Base-by-base conservation (phyloP, 1,140 invertebrate genomes). In the Mya arenaria region DNA sequence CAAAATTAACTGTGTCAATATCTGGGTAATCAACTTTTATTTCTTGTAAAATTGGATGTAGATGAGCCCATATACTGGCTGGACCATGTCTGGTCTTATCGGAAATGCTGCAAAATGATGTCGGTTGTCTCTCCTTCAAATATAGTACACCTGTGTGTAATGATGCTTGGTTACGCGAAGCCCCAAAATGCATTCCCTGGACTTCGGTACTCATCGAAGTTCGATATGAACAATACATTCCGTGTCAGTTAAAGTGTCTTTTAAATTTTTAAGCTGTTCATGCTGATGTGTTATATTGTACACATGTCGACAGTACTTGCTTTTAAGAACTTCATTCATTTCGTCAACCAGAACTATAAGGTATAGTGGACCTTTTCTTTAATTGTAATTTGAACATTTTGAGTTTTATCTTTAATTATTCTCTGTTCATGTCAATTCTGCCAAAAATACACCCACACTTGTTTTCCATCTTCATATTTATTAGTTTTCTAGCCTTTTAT, bases 1-100 rank as follows among this genome's bases (percentile, higher is more conserved):
- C 91, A 93, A 91, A 52, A 92, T 90, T 19, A 88, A 87, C 4
- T 92, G 93, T 86, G 93, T 94, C 15, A 93, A 93, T 89, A 94
- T 92, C 6, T 92, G 92, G 44, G 91, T 85, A 88, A 92, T 92
- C 41, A 82, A 87, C 34, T 68, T 78, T 79, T 19, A 89, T 69
- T 34, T 83, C 39, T 28, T 83, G 23, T n/a, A 87, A 48, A 17
- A 88, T 39, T 15, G 82, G 79, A 0, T 74, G 25, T 15, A 86
- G 25, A 48, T 87, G 55, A 44, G 84, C 62, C 88, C 83, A 88
- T 41, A 88, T 84, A 37, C 82, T 73, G 37, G 58, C 39, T 3
- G 85, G 82, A 62, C 77, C 85, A 71, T 89, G 79, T 23, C 65
- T 44, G 13, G 37, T 58, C 28, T 23, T 55, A 37, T 81, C 68